A percentile compares a stretch with the other conserved stretches of the same genome.
These are phyloP conservation scores for Perizoma affinitatum DNA, from an alignment of 2,888 invertebrate genomes.

Conservation along the genomic window DNA sequence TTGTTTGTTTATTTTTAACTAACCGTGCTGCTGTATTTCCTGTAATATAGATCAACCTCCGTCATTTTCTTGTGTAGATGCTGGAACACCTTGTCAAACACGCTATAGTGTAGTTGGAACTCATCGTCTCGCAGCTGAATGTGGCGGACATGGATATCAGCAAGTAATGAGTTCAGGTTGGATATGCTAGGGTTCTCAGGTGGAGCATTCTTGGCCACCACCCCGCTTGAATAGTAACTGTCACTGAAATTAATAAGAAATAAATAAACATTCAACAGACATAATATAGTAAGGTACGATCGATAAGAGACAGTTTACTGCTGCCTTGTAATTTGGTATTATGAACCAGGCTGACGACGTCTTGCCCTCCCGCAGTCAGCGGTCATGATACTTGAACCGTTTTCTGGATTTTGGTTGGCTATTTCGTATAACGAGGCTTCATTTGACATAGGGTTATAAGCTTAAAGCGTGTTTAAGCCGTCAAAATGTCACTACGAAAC, in stretches of 20 bases:
- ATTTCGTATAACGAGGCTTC: too few relatives aligned
- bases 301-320: too few relatives aligned
- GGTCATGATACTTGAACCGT: too few relatives aligned
- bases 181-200: constrained; percentile 48
- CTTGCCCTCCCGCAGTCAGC: too few relatives aligned
- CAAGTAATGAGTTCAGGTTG: constrained; percentile 59
- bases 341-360: too few relatives aligned
- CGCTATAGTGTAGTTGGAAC: constrained; percentile 57
- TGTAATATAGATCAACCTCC: constrained; percentile 62
- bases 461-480: too few relatives aligned
- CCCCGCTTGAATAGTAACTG: constrained; percentile 12
- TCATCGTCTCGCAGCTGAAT: constrained; percentile 55
- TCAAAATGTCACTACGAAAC: too few relatives aligned
- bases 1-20: constrained; percentile 19
- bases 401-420: too few relatives aligned
- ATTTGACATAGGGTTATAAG: too few relatives aligned
- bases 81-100: constrained; percentile 58
- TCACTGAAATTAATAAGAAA: constrained; percentile 18
- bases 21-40: constrained; percentile 64
- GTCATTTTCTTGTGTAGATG: constrained; percentile 63
- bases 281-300: neutral
- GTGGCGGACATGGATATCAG: constrained; percentile 59
- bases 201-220: constrained; percentile 36
- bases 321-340: too few relatives aligned
- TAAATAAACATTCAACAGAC: neutral